phyloP scores from a whole-genome alignment of 2,113 vertebrate species.

The Fukomys damarensis region DNA sequence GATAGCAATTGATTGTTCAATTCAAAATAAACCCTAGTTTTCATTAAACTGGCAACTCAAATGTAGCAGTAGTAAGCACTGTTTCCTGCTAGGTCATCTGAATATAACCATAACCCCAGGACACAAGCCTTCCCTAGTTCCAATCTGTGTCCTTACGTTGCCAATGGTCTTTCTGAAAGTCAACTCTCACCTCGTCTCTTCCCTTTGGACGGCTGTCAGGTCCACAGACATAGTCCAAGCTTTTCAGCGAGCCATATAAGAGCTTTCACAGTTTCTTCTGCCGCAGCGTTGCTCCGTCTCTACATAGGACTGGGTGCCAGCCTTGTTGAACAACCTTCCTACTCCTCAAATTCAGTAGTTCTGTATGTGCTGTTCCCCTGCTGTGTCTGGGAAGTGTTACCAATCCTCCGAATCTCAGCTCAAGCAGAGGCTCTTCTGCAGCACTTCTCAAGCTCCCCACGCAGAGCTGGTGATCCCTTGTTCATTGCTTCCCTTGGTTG shows the following conservation, averaged over 20 bases:
- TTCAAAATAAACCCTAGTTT: not conserved
- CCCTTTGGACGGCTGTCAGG: not conserved
- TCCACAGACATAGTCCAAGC: not conserved
- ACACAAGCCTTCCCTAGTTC: not conserved
- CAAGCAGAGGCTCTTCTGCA: not conserved
- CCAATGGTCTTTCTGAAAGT: not conserved
- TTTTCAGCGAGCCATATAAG: not conserved
- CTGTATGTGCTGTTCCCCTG: accelerated
- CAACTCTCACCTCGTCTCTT: not conserved
- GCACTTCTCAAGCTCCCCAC: accelerated
- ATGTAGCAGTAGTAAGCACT: not conserved
- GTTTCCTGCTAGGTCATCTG: not conserved
- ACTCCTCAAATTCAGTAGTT: not conserved
- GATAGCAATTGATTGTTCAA: not conserved
- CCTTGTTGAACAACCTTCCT: not conserved
- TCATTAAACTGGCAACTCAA: not conserved
- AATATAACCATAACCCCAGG: not conserved
- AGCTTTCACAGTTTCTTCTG: not conserved
- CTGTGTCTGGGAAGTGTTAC: not conserved
- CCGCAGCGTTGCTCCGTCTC: not conserved
- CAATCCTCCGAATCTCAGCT: not conserved
- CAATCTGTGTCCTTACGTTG: not conserved
- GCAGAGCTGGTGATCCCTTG: not conserved
- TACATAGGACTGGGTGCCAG: not conserved
- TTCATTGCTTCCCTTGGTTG: not conserved